Conservation (phyloP, 2,113 vertebrate species). For the Rhinogobius similis region DNA sequence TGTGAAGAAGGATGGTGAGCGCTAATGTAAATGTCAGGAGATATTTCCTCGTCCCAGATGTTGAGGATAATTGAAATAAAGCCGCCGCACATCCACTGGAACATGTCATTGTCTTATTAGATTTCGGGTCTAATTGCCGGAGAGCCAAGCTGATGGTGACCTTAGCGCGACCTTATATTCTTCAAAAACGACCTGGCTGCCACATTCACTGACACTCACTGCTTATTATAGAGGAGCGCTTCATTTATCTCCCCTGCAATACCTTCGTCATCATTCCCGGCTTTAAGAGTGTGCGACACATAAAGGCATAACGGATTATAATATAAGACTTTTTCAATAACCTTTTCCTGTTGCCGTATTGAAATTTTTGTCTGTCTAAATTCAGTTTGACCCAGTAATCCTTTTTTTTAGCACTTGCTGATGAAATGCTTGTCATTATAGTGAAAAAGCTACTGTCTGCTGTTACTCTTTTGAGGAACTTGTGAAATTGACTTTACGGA, state of each 20-base stretch:
- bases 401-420: neutral
- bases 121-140: neutral
- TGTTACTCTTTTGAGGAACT: constrained; percentile 42
- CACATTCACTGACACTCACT: neutral
- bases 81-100: neutral
- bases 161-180: constrained; percentile 10
- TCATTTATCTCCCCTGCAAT: constrained; percentile 13
- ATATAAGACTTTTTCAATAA: constrained; percentile 20
- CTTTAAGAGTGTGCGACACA: constrained; percentile 4
- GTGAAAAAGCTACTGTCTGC: constrained; percentile 17
- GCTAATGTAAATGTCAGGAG: constrained; percentile 37
- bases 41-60: constrained; percentile 11
- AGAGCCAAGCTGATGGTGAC: constrained; percentile 17
- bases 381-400: constrained; percentile 23
- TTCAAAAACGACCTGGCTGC: constrained; percentile 4
- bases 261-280: neutral
- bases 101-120: constrained; percentile 14
- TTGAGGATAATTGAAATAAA: neutral
- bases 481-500: constrained; percentile 57
- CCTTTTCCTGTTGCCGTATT: neutral
- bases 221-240: neutral
- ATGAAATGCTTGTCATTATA: constrained; percentile 32
- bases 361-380: constrained; percentile 16
- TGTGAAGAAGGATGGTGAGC: neutral
- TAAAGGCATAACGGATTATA: constrained; percentile 20